Percentiles rank a stretch among this genome's conserved stretches.
phyloP scores from a whole-genome alignment of 2,888 invertebrate species.

The Tenthredo livida region DNA sequence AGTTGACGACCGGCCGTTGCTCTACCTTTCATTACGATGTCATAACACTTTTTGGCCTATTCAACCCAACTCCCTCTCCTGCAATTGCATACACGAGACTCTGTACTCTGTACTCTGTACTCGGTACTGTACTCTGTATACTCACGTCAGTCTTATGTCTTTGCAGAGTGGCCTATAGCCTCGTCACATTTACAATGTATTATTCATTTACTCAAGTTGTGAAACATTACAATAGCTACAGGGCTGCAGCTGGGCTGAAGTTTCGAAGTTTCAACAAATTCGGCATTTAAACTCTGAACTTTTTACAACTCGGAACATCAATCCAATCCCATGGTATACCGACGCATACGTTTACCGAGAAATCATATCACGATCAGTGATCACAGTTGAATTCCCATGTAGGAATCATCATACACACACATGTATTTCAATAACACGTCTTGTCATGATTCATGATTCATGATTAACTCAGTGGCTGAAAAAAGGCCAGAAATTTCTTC shows the following conservation, averaged over 20 bases:
- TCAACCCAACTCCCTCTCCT: background rate
- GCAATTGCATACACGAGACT: background rate
- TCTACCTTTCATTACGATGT: slow-evolving; percentile 53
- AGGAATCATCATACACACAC: too few species aligned
- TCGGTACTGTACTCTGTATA: background rate
- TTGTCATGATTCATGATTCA: background rate
- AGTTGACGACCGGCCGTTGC: slow-evolving; percentile 14
- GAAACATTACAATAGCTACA: too few species aligned
- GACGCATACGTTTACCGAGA: too few species aligned
- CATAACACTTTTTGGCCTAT: slow-evolving; percentile 49
- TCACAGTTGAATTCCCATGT: background rate
- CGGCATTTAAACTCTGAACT: too few species aligned
- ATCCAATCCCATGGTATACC: too few species aligned
- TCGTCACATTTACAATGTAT: background rate
- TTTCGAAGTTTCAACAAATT: too few species aligned
- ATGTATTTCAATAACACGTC: background rate
- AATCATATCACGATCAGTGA: too few species aligned
- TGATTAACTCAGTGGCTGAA: background rate
- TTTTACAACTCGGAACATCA: too few species aligned
- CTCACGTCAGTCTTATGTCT: background rate
- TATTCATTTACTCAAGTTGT: background rate
- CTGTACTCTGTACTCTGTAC: background rate
- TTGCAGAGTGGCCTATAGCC: background rate
- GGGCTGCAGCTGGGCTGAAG: too few species aligned
- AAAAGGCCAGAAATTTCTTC: background rate